Evolutionary conservation across 2,113 vertebrate genomes (phyloP), one percentile per base, ranked within the genome.

Genomic region (Hippocampus comes): DNA sequence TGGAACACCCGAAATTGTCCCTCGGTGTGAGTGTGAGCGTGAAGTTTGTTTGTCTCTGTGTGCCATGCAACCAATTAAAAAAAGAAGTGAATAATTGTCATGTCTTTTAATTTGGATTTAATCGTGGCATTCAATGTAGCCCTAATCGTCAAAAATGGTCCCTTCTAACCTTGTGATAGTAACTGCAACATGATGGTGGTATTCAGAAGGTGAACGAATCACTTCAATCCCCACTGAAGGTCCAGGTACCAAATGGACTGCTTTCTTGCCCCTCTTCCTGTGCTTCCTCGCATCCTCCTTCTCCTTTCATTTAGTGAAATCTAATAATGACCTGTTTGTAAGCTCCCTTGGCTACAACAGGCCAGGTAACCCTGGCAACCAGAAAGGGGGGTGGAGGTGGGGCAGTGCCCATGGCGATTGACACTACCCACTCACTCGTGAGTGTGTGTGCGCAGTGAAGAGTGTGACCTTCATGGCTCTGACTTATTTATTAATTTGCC

Each of bases 291-390:
- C 81, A 94, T 94, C 85, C 87, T 92, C 88, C 94, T 34, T 34
- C 30, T 89, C 27, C 21, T 55, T 25, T 67, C 61, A 71, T 77
- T 77, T 75, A 63, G 63, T 72, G 41, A 71, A 76, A 85, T 84
- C 77, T 80, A 79, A 87, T 79, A 73, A 81, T 77, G 88, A 84
- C 82, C 77, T 86, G 49, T 55, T 68, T 68, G 15, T 23, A 27
- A 66, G 64, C 64, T 66, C 64, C 64, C 42, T 48, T 17, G 43
- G 43, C 43, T 93, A 87, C 89, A 94, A 89, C 83, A 83, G 94
- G 94, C 93, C 92, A 94, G 93, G 95, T 95, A 86, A 90, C 87
- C 82, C 49, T 84, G 69, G 88, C 48, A 84, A 90, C 87, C 38
- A 0, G 43, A 1, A 66, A 68, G 78, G 76, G 76, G 82, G 38